phyloP scores from a whole-genome alignment of 2,113 vertebrate genomes.

The Bufo bufo region DNA sequence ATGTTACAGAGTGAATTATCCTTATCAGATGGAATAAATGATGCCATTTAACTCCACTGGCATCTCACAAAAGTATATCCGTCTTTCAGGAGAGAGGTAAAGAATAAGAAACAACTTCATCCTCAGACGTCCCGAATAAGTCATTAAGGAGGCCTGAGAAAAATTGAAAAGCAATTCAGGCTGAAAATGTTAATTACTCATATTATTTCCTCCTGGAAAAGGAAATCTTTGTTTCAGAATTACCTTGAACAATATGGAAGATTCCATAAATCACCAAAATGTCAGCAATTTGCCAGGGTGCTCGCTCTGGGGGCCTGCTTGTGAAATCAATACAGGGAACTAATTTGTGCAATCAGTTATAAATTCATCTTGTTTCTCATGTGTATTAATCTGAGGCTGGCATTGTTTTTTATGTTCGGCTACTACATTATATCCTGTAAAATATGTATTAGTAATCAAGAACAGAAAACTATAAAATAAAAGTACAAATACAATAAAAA shows the following conservation, averaged over 20 bases:
- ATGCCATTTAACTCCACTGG: constrained; percentile 36
- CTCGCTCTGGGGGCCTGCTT: constrained; percentile 3
- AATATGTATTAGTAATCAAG: background rate
- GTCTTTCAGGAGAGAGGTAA: background rate
- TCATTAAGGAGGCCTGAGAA: constrained; percentile 11
- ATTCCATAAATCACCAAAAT: constrained; percentile 42
- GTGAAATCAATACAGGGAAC: background rate
- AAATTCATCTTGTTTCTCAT: constrained; percentile 4
- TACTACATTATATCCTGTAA: background rate
- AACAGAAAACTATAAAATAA: background rate
- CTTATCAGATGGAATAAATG: constrained; percentile 41
- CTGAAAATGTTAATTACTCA: constrained; percentile 52
- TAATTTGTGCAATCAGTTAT: background rate
- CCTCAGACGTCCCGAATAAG: constrained; percentile 11
- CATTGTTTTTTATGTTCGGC: background rate
- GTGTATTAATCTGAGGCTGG: background rate
- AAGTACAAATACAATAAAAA: background rate
- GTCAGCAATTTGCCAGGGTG: constrained; percentile 15
- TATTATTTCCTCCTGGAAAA: constrained; percentile 48
- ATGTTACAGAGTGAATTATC: constrained; percentile 29
- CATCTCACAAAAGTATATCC: constrained; percentile 30
- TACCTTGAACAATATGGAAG: constrained; percentile 25
- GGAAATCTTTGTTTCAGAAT: constrained; percentile 41
- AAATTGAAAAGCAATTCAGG: constrained; percentile 22
- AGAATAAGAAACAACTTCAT: constrained; percentile 3